Evolutionary conservation across 2,888 invertebrate genomes (phyloP).

Genomic region (Allolobophora icterica): DNA sequence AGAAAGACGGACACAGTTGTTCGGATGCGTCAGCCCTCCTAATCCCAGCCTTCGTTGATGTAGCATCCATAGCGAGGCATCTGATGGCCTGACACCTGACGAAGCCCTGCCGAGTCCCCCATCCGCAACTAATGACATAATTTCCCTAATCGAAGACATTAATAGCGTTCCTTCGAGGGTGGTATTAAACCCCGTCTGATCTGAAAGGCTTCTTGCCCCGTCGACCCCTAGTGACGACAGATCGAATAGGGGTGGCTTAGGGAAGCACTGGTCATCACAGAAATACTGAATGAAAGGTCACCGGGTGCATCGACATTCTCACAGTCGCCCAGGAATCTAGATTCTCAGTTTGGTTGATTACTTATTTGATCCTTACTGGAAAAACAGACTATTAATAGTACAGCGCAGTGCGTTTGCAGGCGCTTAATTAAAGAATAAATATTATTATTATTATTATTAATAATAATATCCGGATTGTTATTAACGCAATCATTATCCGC

Average conservation of each 20-base stretch:
- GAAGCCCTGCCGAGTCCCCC: not conserved
- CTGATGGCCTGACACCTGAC: slow-evolving; percentile 10
- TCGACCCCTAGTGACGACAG: not conserved
- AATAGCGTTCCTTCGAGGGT: not conserved
- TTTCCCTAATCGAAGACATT: not conserved
- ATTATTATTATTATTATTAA: too few relatives aligned
- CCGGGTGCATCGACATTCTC: not conserved
- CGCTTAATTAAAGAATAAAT: too few relatives aligned
- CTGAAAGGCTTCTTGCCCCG: not conserved
- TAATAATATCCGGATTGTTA: not conserved
- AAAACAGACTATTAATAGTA: not conserved
- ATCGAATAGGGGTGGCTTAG: not conserved
- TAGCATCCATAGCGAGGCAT: not conserved
- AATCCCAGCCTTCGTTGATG: not conserved
- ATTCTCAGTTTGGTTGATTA: not conserved
- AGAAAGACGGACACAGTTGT: slow-evolving; percentile 13
- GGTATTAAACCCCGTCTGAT: not conserved
- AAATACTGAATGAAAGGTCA: not conserved
- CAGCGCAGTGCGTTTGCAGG: too few relatives aligned
- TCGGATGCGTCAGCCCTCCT: not conserved
- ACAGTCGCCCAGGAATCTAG: not conserved
- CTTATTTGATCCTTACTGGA: not conserved
- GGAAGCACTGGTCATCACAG: not conserved
- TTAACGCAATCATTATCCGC: not conserved
- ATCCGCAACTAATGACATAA: slow-evolving; percentile 8